Evolutionary conservation across 2,113 vertebrate species (phyloP).

Genomic region (Microtus oregoni): DNA sequence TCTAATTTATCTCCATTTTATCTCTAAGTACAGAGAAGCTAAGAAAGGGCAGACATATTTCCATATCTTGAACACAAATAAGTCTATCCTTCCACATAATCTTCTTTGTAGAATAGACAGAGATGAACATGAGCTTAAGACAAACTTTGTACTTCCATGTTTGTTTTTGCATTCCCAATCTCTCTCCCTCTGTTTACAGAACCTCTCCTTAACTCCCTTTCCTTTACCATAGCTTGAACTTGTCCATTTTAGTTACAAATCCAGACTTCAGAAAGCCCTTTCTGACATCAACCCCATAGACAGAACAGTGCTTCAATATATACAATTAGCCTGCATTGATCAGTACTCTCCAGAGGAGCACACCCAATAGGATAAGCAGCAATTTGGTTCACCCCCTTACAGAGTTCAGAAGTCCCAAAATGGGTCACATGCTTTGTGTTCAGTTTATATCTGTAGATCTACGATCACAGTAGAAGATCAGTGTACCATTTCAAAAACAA

Average conservation of each 20-base stretch:
- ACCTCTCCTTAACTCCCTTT: not conserved
- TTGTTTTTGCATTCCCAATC: not conserved
- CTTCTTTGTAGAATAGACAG: not conserved
- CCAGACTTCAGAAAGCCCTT: not conserved
- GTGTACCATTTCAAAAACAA: not conserved
- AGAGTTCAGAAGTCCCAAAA: not conserved
- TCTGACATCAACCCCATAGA: not conserved
- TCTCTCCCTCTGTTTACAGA: not conserved
- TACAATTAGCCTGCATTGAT: not conserved
- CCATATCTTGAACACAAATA: not conserved
- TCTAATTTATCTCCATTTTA: slow-evolving; percentile 56
- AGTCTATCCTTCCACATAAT: not conserved
- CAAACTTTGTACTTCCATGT: not conserved
- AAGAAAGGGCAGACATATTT: not conserved
- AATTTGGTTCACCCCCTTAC: not conserved
- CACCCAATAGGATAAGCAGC: not conserved
- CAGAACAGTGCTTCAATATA: not conserved
- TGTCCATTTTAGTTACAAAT: not conserved
- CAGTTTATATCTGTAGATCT: not conserved
- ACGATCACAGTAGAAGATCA: not conserved
- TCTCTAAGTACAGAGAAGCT: slow-evolving; percentile 44
- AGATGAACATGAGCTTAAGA: not conserved
- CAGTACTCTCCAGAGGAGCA: not conserved
- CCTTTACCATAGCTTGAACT: not conserved
- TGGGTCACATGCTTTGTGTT: not conserved